Evolutionary conservation across 2,113 vertebrate species (phyloP), one percentile per base, ranked within the genome.

Genomic region (Anhinga anhinga): DNA sequence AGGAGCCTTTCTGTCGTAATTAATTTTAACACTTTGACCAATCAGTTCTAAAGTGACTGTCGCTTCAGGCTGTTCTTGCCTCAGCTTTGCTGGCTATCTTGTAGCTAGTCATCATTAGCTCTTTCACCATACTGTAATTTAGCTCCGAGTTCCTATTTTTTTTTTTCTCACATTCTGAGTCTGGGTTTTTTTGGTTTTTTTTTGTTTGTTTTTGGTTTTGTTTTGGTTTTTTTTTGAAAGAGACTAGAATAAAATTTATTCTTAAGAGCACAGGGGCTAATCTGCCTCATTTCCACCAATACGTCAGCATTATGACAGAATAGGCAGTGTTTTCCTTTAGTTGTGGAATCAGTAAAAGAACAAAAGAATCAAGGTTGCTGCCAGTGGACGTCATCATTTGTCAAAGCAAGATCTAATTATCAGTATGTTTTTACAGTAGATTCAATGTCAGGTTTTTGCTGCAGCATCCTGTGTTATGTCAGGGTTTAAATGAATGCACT

Each of bases 21-120:
- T 94, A 90, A 90, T 93, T 88, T 80, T 90, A 86, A 71, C 69
- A 80, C 53, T 73, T 74, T 49, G 80, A 80, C 92, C 65, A 76
- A 71, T 82, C 82, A 70, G 9, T 88, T 90, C 58, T 71, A 50
- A 84, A 84, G 45, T 27, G 40, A 25, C 42, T 84, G 78, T 91
- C 69, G 71, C 88, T 85, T 38, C 23, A 87, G 71, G 82, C 61
- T 77, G 42, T 66, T 88, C 18, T 32, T 81, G 40, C 56, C 66
- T 83, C 71, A 82, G 50, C 29, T 58, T 49, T 20, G 17, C 38
- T 73, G 49, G 29, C 23, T 92, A 34, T 82, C 65, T 86, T 84
- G 30, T 55, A 92, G 29, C 53, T 78, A 38, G 22, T 36, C 47
- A 66, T 87, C 44, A 49, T 82, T 71, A 93, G 44, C 29, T 83